Base-by-base conservation (phyloP, 2,797 vertebrate genomes). In the Synanceia verrucosa region DNA sequence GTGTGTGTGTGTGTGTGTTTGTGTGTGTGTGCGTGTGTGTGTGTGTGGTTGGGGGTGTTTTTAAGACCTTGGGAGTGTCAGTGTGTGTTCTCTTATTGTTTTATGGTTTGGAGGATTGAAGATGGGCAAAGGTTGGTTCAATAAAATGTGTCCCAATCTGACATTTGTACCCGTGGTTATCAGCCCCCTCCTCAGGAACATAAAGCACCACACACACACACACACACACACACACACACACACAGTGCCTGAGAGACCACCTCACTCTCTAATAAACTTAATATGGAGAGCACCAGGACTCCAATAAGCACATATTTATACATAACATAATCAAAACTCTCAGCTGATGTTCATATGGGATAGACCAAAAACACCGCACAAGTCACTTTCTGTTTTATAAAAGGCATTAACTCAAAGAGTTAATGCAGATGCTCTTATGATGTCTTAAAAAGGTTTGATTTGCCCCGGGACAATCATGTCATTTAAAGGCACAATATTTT, bases 121-220 rank as follows among this genome's bases (percentile, higher is more conserved):
- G 72, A 77, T 78, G 88, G 76, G 72, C 92, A 93, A 94, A 93
- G 92, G 92, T 93, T 73, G 81, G 47, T 73, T 84, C 86, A 76
- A 94, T 93, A 93, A 94, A 94, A 84, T 73, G 36, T 87, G 74
- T 90, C 87, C 82, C 82, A 91, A 92, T 90, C 79, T 92, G 91
- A 91, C 87, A 90, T 90, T 88, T 91, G 90, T 87, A 92, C 90
- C 84, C 21, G 1, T 58, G 4, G 67, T 86, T 91, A 89, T 93
- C 88, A 78, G 82, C 44, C 66, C 60, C 72, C 63, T 29, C 67
- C 43, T 47, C 52, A 0, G 37, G 64, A 47, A 73, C 59, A 73
- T 50, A 79, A 67, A 79, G 23, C 24, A 26, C 12, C 21, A 16
- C 29, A 21, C 16, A 9, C 28, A 24, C 26, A 26, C 46, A 33